A percentile compares a stretch with the other conserved stretches of the same genome.
Evolutionary conservation across 2,888 invertebrate genomes (phyloP).

Genomic region (Eurois occulta): DNA sequence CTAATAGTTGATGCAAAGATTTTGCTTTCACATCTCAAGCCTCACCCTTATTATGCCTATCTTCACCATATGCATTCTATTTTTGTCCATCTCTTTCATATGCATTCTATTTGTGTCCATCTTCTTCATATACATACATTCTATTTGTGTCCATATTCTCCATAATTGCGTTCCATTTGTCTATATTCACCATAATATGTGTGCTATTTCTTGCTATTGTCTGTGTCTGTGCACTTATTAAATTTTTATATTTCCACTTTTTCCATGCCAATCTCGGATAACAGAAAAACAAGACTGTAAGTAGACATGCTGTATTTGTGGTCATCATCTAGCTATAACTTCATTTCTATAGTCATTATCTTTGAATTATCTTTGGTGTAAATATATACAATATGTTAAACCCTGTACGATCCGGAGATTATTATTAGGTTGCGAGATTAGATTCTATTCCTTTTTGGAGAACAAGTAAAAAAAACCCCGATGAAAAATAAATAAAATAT

Average conservation of each 20-base stretch:
- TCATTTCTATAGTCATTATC: conserved; percentile 8
- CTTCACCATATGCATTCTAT: conserved; percentile 14
- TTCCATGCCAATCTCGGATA: conserved; percentile 66
- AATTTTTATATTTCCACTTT: conserved; percentile 62
- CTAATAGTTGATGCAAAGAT: conserved; percentile 3
- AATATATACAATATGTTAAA: too few relatives aligned
- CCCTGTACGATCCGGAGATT: too few relatives aligned
- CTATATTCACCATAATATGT: too few relatives aligned
- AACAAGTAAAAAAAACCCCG: too few relatives aligned
- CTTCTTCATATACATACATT: not conserved
- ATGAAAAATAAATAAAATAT: too few relatives aligned
- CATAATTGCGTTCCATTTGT: too few relatives aligned
- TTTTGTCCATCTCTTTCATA: conserved; percentile 24
- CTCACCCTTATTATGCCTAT: conserved; percentile 24
- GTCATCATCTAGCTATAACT: conserved; percentile 26
- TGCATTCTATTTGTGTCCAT: conserved; percentile 21
- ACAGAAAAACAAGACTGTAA: conserved; percentile 69
- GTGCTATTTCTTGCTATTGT: too few relatives aligned
- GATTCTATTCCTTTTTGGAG: too few relatives aligned
- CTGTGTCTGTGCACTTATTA: conserved; percentile 54
- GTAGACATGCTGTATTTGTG: conserved; percentile 44
- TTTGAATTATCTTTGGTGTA: not conserved
- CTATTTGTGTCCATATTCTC: conserved; percentile 36
- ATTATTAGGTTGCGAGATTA: too few relatives aligned
- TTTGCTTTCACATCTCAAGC: conserved; percentile 4